Evolutionary conservation across 92 coral and sea anemone species (phyloP), one percentile per base, ranked within the genome.

Genomic region (Ricordea florida): DNA sequence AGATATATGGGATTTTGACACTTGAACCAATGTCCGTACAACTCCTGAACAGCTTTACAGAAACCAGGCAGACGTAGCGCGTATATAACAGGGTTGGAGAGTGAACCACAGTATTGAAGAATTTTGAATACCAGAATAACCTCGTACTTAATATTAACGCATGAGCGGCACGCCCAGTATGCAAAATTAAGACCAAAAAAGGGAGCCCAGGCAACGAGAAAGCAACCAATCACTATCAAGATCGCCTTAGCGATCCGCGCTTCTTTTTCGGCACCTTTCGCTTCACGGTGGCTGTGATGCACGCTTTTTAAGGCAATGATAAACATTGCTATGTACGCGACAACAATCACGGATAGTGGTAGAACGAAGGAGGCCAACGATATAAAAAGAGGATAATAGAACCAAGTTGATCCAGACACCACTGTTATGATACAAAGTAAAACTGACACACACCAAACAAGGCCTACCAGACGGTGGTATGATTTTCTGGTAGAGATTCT

Each of bases 201-300:
- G n/a, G 87, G 87, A 6, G 74, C 79, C 87, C 87, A 82, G 24
- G 82, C 79, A 7, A 74, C 47, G 17, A 78, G 48, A 29, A 82
- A 82, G 18, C 73, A 74, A 38, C 87, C 87, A 26, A 74, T 82
- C 15, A 82, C 65, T 1, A 82, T 50, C 18, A 82, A 47, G 44
- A 82, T 64, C 8, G 87, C 79, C 53, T 73, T 65, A 30, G 87
- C 82, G n/a, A 82, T 65, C 30, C 73, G 79, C 14, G 73, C 60
- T 47, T 82, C 87, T n/a, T 50, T 74, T 15, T 58, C 68, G 3
- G 56, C 47, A 28, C 82, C 69, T 13, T 66, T 68, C 4, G 44
- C 51, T 28, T 34, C 64, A 20, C 63, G 66, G 18, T 66, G 70
- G 58, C 46, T 82, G 26, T 47, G 70, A 22, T 48, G 46, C 10